phyloP scores from a whole-genome alignment of 2,113 vertebrate genomes.

The Isurus oxyrinchus region DNA sequence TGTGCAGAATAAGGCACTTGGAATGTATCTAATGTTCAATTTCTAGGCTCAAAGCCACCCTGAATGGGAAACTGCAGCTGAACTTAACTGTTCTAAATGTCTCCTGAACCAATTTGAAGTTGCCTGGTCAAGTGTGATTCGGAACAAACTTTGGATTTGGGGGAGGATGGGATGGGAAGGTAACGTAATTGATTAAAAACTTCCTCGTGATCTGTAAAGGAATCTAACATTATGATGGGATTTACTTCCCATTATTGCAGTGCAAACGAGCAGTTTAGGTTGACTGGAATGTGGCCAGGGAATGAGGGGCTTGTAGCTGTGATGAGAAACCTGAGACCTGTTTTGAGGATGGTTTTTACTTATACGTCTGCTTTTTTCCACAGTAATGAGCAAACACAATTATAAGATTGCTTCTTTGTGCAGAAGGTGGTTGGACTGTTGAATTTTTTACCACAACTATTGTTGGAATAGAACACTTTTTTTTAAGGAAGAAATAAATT shows the following conservation, averaged over 20 bases:
- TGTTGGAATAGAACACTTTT: background rate
- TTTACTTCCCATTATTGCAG: background rate
- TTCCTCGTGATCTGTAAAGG: background rate
- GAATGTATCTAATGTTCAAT: background rate
- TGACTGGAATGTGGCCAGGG: background rate
- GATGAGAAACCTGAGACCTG: background rate
- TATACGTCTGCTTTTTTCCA: background rate
- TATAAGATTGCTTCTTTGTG: background rate
- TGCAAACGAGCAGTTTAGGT: background rate
- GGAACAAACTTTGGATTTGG: background rate
- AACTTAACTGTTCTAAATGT: background rate
- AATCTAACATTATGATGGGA: background rate
- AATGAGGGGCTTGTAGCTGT: background rate
- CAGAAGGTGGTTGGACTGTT: background rate
- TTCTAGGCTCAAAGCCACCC: background rate
- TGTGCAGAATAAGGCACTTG: background rate
- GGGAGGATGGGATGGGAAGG: background rate
- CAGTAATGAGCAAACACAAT: background rate
- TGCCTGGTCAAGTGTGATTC: background rate
- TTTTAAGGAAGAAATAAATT: background rate
- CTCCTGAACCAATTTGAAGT: background rate
- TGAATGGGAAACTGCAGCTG: background rate
- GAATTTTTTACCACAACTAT: background rate
- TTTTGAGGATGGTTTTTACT: background rate
- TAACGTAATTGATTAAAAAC: background rate